A percentile compares a stretch with the other conserved stretches of the same genome.
phyloP scores from a whole-genome alignment of 2,113 vertebrate genomes.

The Atractosteus spatula region DNA sequence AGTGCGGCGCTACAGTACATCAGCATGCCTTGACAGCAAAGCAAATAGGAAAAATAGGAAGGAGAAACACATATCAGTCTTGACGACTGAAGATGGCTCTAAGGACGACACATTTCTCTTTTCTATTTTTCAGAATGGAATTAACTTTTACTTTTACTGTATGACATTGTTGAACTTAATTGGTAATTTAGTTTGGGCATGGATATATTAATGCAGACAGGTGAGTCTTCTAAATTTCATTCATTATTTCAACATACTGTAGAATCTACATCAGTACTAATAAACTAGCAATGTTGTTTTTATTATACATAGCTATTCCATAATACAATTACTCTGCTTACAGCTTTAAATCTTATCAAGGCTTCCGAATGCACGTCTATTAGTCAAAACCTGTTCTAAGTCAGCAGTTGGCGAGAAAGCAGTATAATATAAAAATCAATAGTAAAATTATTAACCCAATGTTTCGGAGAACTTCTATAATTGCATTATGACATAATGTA shows the following conservation, averaged over 20 bases:
- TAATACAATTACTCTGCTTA: constrained; percentile 8
- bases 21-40: too few relatives aligned
- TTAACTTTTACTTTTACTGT: background rate
- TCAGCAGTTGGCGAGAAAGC: constrained; percentile 18
- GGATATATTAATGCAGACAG: constrained; percentile 3
- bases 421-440: constrained; percentile 23
- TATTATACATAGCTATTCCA: constrained; percentile 6
- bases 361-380: constrained; percentile 12
- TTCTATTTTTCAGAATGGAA: too few relatives aligned
- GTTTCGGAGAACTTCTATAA: constrained; percentile 23
- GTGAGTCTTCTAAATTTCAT: constrained; percentile 2
- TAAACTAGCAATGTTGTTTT: background rate
- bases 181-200: constrained; percentile 12
- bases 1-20: too few relatives aligned
- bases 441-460: constrained; percentile 27
- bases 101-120: too few relatives aligned
- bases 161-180: background rate
- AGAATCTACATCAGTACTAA: background rate
- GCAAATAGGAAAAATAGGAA: too few relatives aligned
- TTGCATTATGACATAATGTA: constrained; percentile 35
- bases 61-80: too few relatives aligned
- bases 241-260: constrained; percentile 2
- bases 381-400: constrained; percentile 12
- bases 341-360: constrained; percentile 5
- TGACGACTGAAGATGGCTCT: too few relatives aligned